phyloP scores from a whole-genome alignment of 2,797 vertebrate genomes.

The Microhierax caerulescens region DNA sequence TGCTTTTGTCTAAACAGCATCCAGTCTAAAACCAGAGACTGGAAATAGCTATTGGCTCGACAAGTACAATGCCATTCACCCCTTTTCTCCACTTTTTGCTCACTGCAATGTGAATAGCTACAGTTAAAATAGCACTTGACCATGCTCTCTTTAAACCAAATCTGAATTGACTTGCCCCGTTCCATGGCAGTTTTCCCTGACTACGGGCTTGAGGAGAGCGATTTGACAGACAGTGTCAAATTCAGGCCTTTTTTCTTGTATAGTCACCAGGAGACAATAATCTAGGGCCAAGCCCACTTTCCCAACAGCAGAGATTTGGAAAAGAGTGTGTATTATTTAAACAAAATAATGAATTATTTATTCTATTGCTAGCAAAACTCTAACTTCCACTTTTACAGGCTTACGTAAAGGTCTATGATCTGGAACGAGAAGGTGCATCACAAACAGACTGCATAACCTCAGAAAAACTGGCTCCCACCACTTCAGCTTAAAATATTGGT shows the following conservation, averaged over 20 bases:
- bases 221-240: not conserved
- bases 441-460: not conserved
- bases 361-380: not conserved
- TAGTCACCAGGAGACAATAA: not conserved
- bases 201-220: not conserved
- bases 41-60: not conserved
- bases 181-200: not conserved
- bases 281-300: not conserved
- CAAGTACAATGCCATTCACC: not conserved
- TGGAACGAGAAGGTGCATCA: not conserved
- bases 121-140: not conserved
- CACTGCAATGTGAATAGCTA: accelerated
- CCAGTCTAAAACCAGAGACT: not conserved
- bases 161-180: not conserved
- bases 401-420: not conserved
- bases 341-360: not conserved
- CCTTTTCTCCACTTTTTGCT: not conserved
- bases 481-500: not conserved
- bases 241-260: not conserved
- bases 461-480: not conserved
- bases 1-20: not conserved
- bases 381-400: not conserved
- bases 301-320: not conserved
- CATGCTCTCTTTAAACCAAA: not conserved
- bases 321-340: not conserved